Evolutionary conservation across 2,113 vertebrate genomes (phyloP).

Genomic region (Pangasianodon hypophthalmus): DNA sequence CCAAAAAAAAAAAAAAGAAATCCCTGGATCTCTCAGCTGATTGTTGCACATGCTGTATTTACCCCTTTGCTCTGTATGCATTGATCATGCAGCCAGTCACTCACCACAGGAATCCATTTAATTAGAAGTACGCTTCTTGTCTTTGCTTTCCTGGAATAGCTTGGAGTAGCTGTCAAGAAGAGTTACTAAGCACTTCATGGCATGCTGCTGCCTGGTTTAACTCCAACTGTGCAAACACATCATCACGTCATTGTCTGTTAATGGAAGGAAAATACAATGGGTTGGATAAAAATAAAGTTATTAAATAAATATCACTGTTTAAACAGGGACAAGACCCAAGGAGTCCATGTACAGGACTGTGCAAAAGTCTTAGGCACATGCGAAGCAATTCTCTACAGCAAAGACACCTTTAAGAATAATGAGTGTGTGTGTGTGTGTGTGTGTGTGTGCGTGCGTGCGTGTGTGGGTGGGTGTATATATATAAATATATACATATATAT

Average conservation of each 20-base stretch:
- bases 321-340: slow-evolving; percentile 45
- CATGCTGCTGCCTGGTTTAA: neutral
- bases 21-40: neutral
- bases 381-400: too few species aligned
- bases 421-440: too few species aligned
- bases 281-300: slow-evolving; percentile 31
- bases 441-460: too few species aligned
- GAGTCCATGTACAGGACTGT: neutral
- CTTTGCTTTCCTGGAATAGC: neutral
- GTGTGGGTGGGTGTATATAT: too few species aligned
- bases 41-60: neutral
- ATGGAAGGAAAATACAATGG: slow-evolving; percentile 32
- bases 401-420: too few species aligned
- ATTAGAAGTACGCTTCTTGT: neutral
- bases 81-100: neutral
- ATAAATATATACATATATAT: too few species aligned
- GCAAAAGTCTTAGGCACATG: too few species aligned
- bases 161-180: neutral
- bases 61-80: neutral
- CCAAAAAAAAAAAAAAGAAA: neutral
- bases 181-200: neutral
- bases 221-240: neutral
- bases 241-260: neutral
- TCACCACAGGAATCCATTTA: neutral
- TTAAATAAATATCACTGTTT: neutral